These are phyloP conservation scores for Graphium colonna DNA, from an alignment of 2,888 invertebrate species.

Conservation along the genomic window DNA sequence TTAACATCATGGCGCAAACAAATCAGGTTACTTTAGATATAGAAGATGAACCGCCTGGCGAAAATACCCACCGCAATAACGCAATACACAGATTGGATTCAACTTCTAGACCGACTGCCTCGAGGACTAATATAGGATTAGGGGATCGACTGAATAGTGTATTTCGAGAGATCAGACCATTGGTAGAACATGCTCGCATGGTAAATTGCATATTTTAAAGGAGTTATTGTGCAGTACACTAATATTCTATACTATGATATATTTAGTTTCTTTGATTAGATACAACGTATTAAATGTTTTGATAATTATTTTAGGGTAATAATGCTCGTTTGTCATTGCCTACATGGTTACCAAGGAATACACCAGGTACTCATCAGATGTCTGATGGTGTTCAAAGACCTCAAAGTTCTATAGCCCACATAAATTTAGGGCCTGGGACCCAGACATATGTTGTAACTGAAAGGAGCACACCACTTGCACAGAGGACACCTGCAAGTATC, in stretches of 20 bases:
- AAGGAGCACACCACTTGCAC: constrained; percentile 42
- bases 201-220: constrained; percentile 39
- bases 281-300: no score
- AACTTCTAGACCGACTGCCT: constrained; percentile 49
- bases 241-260: neutral
- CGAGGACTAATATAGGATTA: constrained; percentile 60
- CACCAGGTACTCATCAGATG: constrained; percentile 56
- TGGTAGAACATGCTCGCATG: constrained; percentile 82
- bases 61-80: constrained; percentile 50
- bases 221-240: neutral
- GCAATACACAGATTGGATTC: constrained; percentile 57
- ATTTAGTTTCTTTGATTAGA: neutral
- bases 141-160: constrained; percentile 69
- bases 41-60: constrained; percentile 55
- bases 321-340: constrained; percentile 66
- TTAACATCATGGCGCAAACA: constrained; percentile 55
- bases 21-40: constrained; percentile 69
- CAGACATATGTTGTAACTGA: constrained; percentile 63
- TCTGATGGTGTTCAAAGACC: constrained; percentile 57
- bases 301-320: constrained; percentile 51
- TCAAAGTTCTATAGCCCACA: constrained; percentile 67
- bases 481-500: constrained; percentile 43
- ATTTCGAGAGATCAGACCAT: constrained; percentile 83
- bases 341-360: constrained; percentile 65
- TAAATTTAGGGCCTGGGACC: constrained; percentile 52